These are phyloP conservation scores for Pelobates fuscus DNA, from an alignment of 2,113 vertebrate species.

Conservation along the genomic window DNA sequence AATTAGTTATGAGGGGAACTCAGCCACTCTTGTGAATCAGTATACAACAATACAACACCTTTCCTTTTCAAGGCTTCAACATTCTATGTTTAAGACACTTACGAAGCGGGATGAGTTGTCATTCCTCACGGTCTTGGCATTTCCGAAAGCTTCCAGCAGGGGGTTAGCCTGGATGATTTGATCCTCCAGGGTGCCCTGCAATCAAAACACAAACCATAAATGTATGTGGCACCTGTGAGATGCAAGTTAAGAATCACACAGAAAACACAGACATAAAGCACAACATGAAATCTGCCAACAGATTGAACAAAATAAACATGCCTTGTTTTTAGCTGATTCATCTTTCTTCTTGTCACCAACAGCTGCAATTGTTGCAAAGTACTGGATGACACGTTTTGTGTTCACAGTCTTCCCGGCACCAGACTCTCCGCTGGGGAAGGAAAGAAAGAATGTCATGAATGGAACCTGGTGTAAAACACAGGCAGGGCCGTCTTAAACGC, in stretches of 20 bases:
- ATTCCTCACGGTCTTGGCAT: conserved; percentile 43
- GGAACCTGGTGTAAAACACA: background rate
- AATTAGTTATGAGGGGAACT: no score
- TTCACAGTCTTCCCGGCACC: conserved; percentile 64
- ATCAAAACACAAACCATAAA: background rate
- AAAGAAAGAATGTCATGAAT: background rate
- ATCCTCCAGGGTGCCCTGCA: conserved; percentile 40
- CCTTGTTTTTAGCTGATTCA: conserved; percentile 19
- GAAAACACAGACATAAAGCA: background rate
- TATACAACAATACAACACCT: no score
- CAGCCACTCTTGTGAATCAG: no score
- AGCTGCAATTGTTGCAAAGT: conserved; percentile 54
- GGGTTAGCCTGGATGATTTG: conserved; percentile 43
- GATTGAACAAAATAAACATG: no score
- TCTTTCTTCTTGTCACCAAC: conserved; percentile 48
- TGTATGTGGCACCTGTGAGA: no score
- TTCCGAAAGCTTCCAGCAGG: conserved; percentile 39
- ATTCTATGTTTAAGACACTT: no score
- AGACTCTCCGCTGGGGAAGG: conserved; percentile 61
- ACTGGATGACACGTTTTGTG: conserved; percentile 62
- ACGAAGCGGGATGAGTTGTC: conserved; percentile 46
- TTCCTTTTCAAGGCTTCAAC: no score
- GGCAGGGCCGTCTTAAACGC: no score
- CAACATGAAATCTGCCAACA: background rate
- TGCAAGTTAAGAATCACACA: background rate